Evolutionary conservation across 2,888 invertebrate species (phyloP), one percentile per base, ranked within the genome.

Genomic region (Dolichopus griseipennis): DNA sequence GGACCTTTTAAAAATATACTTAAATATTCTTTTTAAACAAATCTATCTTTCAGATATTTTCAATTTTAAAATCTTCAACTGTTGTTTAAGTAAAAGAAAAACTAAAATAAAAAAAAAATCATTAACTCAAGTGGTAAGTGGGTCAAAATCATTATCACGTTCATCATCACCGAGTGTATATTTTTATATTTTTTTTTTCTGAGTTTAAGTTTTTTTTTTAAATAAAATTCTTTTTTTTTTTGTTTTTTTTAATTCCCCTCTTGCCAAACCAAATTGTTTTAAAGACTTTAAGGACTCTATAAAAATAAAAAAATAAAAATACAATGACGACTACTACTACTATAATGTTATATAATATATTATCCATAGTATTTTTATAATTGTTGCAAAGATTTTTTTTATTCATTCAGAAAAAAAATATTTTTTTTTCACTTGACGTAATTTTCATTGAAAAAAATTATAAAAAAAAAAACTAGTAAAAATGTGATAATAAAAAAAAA

Each of bases 71-170:
- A 5, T 27, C 5, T 27, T 27, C 27, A 27, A 27, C 27, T 27
- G 27, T 4, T 10, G 21, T 6, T 21, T 61, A 21, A 61, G 9
- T 43, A 69, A 69, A 67, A 65, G 12, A 37, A 37, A 8, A 37
- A 37, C n/a, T n/a, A n/a, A n/a, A n/a, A 37, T 8, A 37, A 37
- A 37, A 37, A 1, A 69, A 69, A 69, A 69, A 66, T 69, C 65
- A 69, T 69, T 69, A 67, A 69, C 69, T 69, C 67, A 12, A 12
- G 41, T 65, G 62, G 22, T 65, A 69, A 69, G 67, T 69, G 67
- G 69, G 69, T 69, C 69, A 69, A 69, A 69, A 67, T 67, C 62
- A 69, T 69, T 65, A 69, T 61, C 65, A 61, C 27, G 10, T n/a
- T 63, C 63, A 63, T 2, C 63, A 63, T 52, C 18, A 52, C 15